These are phyloP conservation scores for Crocuta crocuta DNA, from an alignment of 2,113 vertebrate genomes.

Conservation along the genomic window DNA sequence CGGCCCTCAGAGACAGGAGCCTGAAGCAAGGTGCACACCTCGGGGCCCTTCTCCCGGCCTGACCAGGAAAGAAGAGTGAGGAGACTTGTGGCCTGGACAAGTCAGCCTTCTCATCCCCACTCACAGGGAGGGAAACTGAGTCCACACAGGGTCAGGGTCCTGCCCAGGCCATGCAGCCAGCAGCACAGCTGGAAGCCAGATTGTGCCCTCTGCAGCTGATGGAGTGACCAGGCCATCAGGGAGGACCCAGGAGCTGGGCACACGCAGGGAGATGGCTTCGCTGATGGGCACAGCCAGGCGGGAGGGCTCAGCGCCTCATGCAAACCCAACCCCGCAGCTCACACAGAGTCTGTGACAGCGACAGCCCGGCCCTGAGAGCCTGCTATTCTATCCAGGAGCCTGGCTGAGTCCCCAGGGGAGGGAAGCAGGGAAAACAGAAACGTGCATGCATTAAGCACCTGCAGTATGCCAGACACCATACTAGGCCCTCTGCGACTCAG, in stretches of 20 bases:
- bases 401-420: background rate
- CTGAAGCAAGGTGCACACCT: fast-evolving
- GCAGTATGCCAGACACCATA: background rate
- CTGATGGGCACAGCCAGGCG: background rate
- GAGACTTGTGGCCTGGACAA: fast-evolving
- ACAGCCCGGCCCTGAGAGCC: background rate
- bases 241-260: background rate
- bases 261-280: background rate
- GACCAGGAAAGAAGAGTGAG: fast-evolving
- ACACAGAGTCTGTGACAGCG: background rate
- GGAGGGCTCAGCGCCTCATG: background rate
- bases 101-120: background rate
- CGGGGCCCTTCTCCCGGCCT: background rate
- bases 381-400: background rate
- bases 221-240: no score
- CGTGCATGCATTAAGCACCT: fast-evolving
- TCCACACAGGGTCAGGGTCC: fast-evolving
- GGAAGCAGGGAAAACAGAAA: background rate
- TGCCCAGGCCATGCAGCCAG: background rate
- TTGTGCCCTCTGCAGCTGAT: background rate
- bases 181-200: background rate
- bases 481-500: background rate
- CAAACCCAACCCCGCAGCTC: fast-evolving
- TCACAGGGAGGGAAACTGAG: background rate
- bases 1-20: background rate